These are phyloP conservation scores for Lepidostoma basale DNA, from an alignment of 1,140 invertebrate genomes.

Conservation along the genomic window DNA sequence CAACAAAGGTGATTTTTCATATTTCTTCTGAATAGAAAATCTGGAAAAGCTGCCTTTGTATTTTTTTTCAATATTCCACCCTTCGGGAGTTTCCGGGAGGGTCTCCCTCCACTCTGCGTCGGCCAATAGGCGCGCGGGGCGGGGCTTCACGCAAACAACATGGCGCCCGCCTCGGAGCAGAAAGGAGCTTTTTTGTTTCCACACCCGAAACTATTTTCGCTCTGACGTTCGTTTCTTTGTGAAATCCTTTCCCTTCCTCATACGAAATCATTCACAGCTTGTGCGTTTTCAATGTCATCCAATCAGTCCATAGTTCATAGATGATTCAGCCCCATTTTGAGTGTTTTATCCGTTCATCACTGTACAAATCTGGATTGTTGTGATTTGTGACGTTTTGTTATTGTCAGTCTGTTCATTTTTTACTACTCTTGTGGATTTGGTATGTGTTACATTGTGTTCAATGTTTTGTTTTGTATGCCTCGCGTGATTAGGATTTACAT, in stretches of 20 bases:
- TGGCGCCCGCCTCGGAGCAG: constrained; percentile 41
- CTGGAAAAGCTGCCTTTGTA: constrained; percentile 3
- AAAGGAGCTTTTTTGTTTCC: constrained; percentile 43
- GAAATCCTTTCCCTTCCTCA: constrained; percentile 1
- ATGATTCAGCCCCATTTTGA: too few relatives aligned
- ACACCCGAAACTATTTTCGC: constrained; percentile 41
- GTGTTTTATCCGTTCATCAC: too few relatives aligned
- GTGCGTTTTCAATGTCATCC: not conserved
- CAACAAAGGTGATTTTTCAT: too few relatives aligned
- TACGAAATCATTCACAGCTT: too few relatives aligned
- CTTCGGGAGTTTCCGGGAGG: not conserved
- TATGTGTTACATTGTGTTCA: too few relatives aligned
- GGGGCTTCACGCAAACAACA: constrained; percentile 42
- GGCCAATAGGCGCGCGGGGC: constrained; percentile 41
- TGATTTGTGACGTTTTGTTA: too few relatives aligned
- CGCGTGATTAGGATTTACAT: too few relatives aligned
- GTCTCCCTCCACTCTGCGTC: not conserved
- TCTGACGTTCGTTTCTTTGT: constrained; percentile 37
- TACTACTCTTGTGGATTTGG: too few relatives aligned
- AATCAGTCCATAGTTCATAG: too few relatives aligned
- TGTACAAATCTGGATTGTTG: too few relatives aligned
- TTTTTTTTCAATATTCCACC: constrained; percentile 34
- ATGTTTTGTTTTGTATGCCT: too few relatives aligned
- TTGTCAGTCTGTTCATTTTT: too few relatives aligned
- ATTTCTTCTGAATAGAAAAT: constrained; percentile 5